These are phyloP conservation scores for Ondatra zibethicus DNA, from an alignment of 2,113 vertebrate genomes.

Conservation along the genomic window DNA sequence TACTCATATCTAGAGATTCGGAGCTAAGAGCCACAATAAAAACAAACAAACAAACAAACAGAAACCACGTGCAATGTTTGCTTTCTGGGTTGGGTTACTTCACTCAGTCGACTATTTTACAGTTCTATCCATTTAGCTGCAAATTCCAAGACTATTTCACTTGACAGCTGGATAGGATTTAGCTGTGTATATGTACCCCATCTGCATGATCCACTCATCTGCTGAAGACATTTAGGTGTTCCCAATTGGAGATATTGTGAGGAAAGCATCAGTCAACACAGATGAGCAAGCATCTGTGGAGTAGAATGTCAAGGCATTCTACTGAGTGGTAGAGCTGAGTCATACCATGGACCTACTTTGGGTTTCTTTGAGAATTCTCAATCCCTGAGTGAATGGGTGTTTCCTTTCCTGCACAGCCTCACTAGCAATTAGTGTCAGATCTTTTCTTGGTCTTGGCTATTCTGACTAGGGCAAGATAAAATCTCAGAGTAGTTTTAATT, in stretches of 20 bases:
- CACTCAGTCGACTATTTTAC: background rate
- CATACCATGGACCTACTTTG: background rate
- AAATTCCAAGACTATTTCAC: background rate
- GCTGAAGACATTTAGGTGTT: background rate
- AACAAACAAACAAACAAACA: background rate
- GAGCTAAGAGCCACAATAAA: background rate
- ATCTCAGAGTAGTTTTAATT: background rate
- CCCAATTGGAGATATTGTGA: background rate
- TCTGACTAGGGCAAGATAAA: background rate
- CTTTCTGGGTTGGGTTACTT: background rate
- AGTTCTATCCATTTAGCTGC: background rate
- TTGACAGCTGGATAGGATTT: background rate
- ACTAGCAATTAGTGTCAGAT: background rate
- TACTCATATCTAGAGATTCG: background rate
- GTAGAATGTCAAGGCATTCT: background rate
- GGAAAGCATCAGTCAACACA: background rate
- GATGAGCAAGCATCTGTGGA: background rate
- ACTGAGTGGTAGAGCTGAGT: background rate
- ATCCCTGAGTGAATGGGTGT: background rate
- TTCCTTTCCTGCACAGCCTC: background rate
- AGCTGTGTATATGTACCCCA: background rate
- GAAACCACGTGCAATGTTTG: background rate
- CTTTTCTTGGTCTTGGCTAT: background rate
- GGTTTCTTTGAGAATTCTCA: background rate
- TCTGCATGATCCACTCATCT: background rate